Evolutionary conservation across 2,888 invertebrate genomes (phyloP), one percentile per base, ranked within the genome.

Genomic region (Bellardia pandia): DNA sequence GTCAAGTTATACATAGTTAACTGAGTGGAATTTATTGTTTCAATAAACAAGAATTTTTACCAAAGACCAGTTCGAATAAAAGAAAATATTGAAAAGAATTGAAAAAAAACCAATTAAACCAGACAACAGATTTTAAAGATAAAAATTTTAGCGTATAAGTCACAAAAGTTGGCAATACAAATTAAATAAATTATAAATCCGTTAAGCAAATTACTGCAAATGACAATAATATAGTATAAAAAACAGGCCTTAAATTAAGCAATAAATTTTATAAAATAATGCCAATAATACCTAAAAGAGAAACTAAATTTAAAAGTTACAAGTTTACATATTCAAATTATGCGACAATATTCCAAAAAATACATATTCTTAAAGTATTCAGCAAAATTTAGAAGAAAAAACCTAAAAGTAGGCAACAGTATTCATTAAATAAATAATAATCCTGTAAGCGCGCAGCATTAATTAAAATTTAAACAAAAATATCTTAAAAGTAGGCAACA

Each of bases 11-110:
- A 14, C 40, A 64, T 11, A 1, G 0, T 0, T 23, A 56, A 56
- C 23, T 48, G 66, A 30, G 45, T 37, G 48, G 1, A 60, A 68
- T 60, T 79, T 82, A 77, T 77, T 74, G 60, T 86, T 62, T 53
- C n/a, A 60, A 72, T 68, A 66, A 60, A 37, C n/a, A 79, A 60
- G 13, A 16, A 16, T 40, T 40, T 72, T 42, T 13, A 58, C 16
- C 23, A 30, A 30, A 51, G 5, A 51, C 13, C 33, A 30, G 13
- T 0, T 11, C 14, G 13, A 40, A 56, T 33, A 56, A 14, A 40
- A 0, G 30, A 7, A 40, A 72, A 58, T 16, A 71, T 0, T 16
- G n/a, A 56, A 71, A 71, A 71, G 13, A 42, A 72, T 13, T 6
- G n/a, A 13, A 23, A 23, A 37, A 62, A 62, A 37, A 37, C 7